Evolutionary conservation across 2,888 invertebrate species (phyloP), one percentile per base, ranked within the genome.

Genomic region (Xestia c-nigrum): DNA sequence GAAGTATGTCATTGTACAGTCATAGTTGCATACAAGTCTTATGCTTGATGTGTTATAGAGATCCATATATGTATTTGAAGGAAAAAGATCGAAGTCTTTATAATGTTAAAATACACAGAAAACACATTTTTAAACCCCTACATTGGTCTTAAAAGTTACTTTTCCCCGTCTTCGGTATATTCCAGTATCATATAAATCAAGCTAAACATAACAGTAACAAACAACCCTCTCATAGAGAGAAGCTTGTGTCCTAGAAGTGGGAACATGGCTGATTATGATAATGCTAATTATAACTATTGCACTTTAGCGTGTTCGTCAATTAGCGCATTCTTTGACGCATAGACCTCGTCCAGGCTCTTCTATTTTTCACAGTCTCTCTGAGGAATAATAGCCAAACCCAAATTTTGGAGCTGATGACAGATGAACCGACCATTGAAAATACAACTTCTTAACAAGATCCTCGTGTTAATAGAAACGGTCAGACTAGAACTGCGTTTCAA

Each of bases 1-100:
- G 47, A 74, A 84, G 82, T 85, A 68, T 82, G 81, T 75, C 68
- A 68, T 46, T 52, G 67, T 68, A 72, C 61, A 67, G 9, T 73
- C 64, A 80, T 71, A 68, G 50, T 55, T 74, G 73, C 76, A 67
- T 84, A 16, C 46, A 66, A 61, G 68, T 52, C 61, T 61, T 59
- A 66, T 69, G 61, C 55, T 55, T 50, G 46, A 38, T 66, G 24
- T 16, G 24, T 14, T 65, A 16, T 16, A 46, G n/a, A 31, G 14
- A 31, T 16, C 21, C 31, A 31, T 19, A 47, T 19, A 24, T 65
- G 43, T 59, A 47, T 5, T 38, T 10, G 31, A 31, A 21, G 5
- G 31, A 70, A 38, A 19, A 43, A 21, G 0, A 16, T 14, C 14
- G 21, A 40, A 68, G 6, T 43, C 0, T n/a, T 55, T 69, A 19